Percentiles rank a stretch among this genome's conserved stretches.
These are phyloP conservation scores for Bedellia somnulentella DNA, from an alignment of 2,888 invertebrate genomes.

Conservation along the genomic window DNA sequence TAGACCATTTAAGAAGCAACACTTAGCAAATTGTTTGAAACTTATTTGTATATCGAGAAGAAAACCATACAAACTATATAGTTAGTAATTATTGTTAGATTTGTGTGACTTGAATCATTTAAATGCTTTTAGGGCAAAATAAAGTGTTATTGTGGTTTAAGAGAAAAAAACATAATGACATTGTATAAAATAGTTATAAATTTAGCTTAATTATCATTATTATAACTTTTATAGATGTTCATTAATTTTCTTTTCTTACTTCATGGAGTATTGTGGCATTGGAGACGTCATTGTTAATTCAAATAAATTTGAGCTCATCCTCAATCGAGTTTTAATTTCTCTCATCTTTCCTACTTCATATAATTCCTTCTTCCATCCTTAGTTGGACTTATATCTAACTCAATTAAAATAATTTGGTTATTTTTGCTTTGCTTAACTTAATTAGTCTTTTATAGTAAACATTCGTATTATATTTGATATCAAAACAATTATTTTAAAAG, in stretches of 20 bases:
- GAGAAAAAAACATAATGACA: constrained; percentile 55
- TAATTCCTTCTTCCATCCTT: too few relatives aligned
- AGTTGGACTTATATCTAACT: too few relatives aligned
- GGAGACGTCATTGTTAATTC: constrained; percentile 61
- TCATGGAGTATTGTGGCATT: constrained; percentile 59
- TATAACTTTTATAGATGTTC: constrained; percentile 63
- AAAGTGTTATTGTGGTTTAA: constrained; percentile 60
- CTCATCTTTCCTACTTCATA: too few relatives aligned
- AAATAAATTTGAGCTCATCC: constrained; percentile 60
- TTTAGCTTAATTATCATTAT: constrained; percentile 61
- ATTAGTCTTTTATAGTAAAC: too few relatives aligned
- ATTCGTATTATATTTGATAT: too few relatives aligned
- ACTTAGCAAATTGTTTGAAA: too few relatives aligned
- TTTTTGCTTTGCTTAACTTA: too few relatives aligned
- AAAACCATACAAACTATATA: constrained; percentile 52
- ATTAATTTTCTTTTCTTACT: constrained; percentile 57
- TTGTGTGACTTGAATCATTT: constrained; percentile 60
- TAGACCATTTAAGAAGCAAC: too few relatives aligned
- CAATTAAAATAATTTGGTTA: too few relatives aligned
- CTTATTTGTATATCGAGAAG: constrained; percentile 59
- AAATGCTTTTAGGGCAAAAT: constrained; percentile 57
- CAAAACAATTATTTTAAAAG: too few relatives aligned
- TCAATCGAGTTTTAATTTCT: constrained; percentile 52
- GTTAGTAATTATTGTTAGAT: constrained; percentile 61
- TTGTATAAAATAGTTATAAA: constrained; percentile 61